Percentiles rank a stretch among this genome's conserved stretches.
These are phyloP conservation scores for Pilophorus perplexus DNA, from an alignment of 2,888 invertebrate species.

Conservation along the genomic window DNA sequence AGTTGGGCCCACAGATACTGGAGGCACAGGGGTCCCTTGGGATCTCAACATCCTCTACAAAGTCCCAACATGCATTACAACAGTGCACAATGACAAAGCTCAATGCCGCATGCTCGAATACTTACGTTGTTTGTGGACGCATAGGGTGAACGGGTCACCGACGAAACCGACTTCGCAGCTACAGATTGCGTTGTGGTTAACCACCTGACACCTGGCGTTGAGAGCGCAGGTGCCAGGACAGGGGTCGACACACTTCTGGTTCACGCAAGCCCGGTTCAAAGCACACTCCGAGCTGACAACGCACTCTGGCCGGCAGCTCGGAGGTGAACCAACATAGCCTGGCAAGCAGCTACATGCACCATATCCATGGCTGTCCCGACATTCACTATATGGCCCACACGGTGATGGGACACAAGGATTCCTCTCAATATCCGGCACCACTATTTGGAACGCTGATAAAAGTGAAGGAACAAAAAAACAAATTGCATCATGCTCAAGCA, in stretches of 20 bases:
- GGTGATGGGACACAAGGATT: constrained; percentile 54
- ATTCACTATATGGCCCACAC: constrained; percentile 74
- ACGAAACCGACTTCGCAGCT: constrained; percentile 65
- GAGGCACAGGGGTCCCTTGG: constrained; percentile 71
- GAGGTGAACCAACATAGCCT: constrained; percentile 69
- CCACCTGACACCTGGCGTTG: constrained; percentile 68
- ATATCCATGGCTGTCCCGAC: constrained; percentile 61
- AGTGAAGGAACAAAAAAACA: not conserved
- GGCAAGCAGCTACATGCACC: constrained; percentile 72
- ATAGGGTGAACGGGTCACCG: constrained; percentile 75
- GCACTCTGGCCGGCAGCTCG: constrained; percentile 74
- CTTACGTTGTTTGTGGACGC: constrained; percentile 52
- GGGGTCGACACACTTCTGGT: constrained; percentile 72
- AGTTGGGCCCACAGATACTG: constrained; percentile 63
- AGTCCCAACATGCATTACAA: constrained; percentile 44
- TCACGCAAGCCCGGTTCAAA: constrained; percentile 68
- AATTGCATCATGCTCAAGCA: constrained; percentile 30
- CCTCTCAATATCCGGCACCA: constrained; percentile 44
- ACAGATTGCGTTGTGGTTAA: constrained; percentile 75
- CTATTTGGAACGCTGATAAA: constrained; percentile 12
- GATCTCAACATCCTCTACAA: constrained; percentile 44
- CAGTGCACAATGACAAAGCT: constrained; percentile 30
- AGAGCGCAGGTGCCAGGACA: constrained; percentile 72
- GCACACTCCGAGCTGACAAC: constrained; percentile 72
- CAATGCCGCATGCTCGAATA: too few relatives aligned